Conservation (phyloP, 2,113 vertebrate species). For the Psittacus erithacus region DNA sequence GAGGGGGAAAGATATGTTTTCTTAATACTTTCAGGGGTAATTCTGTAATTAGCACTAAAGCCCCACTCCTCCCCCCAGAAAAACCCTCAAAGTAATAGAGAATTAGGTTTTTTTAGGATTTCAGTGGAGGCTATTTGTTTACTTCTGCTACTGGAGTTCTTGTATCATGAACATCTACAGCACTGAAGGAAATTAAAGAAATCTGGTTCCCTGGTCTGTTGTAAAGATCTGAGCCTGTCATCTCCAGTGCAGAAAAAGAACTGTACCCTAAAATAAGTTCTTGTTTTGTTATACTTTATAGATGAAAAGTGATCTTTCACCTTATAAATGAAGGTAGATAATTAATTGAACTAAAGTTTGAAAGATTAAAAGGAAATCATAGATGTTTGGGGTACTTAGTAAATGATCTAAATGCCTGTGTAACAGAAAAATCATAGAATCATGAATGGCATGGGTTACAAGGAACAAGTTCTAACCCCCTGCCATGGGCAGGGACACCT, state of each 20-base stretch:
- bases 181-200: neutral
- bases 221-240: neutral
- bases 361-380: neutral
- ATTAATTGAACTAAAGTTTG: neutral
- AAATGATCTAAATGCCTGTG: neutral
- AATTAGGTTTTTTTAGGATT: neutral
- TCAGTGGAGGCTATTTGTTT: neutral
- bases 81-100: neutral
- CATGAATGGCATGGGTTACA: neutral
- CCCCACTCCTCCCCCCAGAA: fast-evolving
- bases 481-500: neutral
- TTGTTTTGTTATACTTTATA: neutral
- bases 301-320: neutral
- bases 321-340: neutral
- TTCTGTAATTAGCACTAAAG: neutral
- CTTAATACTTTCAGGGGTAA: neutral
- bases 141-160: neutral
- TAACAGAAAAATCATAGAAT: neutral
- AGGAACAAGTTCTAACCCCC: neutral
- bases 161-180: neutral
- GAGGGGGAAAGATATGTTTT: neutral
- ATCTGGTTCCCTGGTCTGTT: neutral
- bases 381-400: neutral
- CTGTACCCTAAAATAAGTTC: neutral
- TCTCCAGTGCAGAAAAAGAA: neutral